Base-by-base conservation (phyloP, 2,888 invertebrate genomes). In the Pollenia amentaria region DNA sequence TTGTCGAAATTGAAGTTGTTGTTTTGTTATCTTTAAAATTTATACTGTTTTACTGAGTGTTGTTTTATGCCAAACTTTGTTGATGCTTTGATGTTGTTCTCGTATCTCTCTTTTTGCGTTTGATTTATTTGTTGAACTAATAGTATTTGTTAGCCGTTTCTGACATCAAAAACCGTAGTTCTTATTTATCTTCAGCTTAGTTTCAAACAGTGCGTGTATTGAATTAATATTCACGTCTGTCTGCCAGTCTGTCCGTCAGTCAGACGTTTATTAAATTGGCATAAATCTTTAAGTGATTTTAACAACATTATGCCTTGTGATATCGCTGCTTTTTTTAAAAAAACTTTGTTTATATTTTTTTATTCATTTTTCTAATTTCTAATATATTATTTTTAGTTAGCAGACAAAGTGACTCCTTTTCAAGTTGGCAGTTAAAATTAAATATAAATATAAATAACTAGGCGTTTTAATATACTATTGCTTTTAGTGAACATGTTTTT, bases 81-180 rank as follows among this genome's bases (percentile, higher is more conserved):
- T 67, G 10, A n/a, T 2, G 29, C 29, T 29, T 29, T 29, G 29
- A 29, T 67, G 40, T 42, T 12, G n/a, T 8, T 46, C 48, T 48
- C 38, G 1, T 53, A 76, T 62, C 40, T 62, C 10, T 70, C 1
- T 42, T 51, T 65, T 60, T n/a, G 40, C 48, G 69, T 79, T 65
- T 79, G 64, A 72, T 76, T 77, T 87, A 82, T 82, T 80, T 84
- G 29, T 73, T 80, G 62, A 80, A 80, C 76, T 80, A 84, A 80
- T 84, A 72, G 60, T 65, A 72, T 78, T 83, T 83, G 57, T 72
- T 57, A 48, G 48, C 51, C n/a, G 46, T 69, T 60, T 65, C 46
- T 70, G 64, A 82, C 78, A 78, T 69, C 73, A 82, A 78, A 29
- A 29, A 78, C 64, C 57, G 18, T 51, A 48, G 57, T 10, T 44